phyloP scores from a whole-genome alignment of 2,797 vertebrate species.

The Hydrophis major region DNA sequence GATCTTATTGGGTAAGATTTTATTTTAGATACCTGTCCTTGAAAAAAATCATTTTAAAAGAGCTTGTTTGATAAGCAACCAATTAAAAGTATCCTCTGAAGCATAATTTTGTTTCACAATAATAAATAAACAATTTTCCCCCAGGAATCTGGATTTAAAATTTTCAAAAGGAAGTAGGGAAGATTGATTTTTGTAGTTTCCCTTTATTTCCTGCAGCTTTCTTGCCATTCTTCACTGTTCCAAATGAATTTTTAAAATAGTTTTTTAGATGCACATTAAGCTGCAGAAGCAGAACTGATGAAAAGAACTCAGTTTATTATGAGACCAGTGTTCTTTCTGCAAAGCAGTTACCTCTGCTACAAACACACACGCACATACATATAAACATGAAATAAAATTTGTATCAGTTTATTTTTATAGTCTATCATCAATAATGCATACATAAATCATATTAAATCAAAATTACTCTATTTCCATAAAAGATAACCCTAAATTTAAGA shows the following conservation, averaged over 20 bases:
- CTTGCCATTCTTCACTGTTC: neutral
- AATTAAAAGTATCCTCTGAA: neutral
- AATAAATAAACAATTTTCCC: neutral
- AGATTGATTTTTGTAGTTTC: neutral
- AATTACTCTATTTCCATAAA: neutral
- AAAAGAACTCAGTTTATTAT: neutral
- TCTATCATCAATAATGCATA: neutral
- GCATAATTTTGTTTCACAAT: neutral
- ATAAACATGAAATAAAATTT: neutral
- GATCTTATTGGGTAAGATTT: constrained; percentile 97
- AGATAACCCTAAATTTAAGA: neutral
- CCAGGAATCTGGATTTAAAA: neutral
- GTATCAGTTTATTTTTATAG: neutral
- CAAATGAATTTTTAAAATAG: neutral
- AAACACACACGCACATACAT: neutral
- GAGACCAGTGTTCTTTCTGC: neutral
- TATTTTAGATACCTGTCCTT: neutral
- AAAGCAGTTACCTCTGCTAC: neutral
- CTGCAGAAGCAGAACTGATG: neutral
- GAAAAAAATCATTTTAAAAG: constrained; percentile 14
- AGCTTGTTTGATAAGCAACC: neutral
- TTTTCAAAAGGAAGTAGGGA: neutral
- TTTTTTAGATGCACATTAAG: neutral
- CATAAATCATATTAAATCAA: neutral
- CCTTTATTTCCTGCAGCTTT: neutral